phyloP scores from a whole-genome alignment of 1,140 invertebrate species.

The Cydia splendana region DNA sequence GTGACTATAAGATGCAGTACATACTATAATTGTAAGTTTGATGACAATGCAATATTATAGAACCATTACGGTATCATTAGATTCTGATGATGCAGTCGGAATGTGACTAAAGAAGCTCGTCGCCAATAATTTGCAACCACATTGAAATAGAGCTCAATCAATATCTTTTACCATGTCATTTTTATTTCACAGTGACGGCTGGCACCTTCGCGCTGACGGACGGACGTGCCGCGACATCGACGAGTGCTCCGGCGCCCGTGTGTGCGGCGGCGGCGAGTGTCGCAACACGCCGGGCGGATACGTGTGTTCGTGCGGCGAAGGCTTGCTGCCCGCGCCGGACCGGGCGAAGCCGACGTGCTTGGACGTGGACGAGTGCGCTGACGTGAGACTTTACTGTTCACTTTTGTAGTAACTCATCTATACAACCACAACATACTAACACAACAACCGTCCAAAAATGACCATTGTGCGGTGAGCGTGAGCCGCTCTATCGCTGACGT shows the following conservation, averaged over 20 bases:
- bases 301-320: conserved; percentile 87
- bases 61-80: too few relatives aligned
- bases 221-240: conserved; percentile 82
- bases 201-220: conserved; percentile 82
- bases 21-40: too few relatives aligned
- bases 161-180: background rate
- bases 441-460: too few relatives aligned
- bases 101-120: too few relatives aligned
- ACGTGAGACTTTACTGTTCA: conserved; percentile 47
- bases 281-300: conserved; percentile 87
- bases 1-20: too few relatives aligned
- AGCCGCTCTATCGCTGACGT: too few relatives aligned
- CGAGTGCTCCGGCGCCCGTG: conserved; percentile 81
- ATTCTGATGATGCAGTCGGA: too few relatives aligned
- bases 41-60: conserved; percentile 40
- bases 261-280: conserved; percentile 85
- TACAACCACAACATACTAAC: too few relatives aligned
- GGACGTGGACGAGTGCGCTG: conserved; percentile 86
- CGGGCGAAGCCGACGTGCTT: conserved; percentile 82
- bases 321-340: conserved; percentile 83
- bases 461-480: too few relatives aligned
- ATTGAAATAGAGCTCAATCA: too few relatives aligned
- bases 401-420: too few relatives aligned
- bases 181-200: conserved; percentile 71
- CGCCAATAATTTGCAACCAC: too few relatives aligned